phyloP scores from a whole-genome alignment of 2,113 vertebrate genomes.

The Indicator indicator region DNA sequence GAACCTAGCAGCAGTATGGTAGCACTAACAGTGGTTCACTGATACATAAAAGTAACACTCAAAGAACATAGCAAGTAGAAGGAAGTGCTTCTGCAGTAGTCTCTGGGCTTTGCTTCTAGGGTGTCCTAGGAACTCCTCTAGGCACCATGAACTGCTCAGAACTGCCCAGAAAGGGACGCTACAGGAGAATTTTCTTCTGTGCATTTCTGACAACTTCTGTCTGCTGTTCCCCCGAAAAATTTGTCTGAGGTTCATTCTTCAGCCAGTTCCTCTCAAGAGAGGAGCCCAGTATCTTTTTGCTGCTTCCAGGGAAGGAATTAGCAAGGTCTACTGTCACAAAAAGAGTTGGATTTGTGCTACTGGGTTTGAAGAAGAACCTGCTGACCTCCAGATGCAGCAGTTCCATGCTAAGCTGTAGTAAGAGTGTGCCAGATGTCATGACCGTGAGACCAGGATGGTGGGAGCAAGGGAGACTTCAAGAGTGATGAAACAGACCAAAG shows the following conservation, averaged over 20 bases:
- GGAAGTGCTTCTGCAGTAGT: background rate
- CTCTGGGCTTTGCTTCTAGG: background rate
- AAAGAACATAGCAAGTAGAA: background rate
- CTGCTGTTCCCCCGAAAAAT: background rate
- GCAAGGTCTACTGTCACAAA: background rate
- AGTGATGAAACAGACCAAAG: background rate
- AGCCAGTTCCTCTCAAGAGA: background rate
- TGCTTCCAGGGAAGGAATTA: background rate
- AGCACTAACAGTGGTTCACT: background rate
- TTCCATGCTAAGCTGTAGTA: background rate
- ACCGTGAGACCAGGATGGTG: background rate
- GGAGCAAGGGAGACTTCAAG: background rate
- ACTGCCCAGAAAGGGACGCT: background rate
- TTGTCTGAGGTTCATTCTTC: background rate
- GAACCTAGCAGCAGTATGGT: background rate
- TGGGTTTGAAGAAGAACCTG: background rate
- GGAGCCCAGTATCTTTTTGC: fast-evolving
- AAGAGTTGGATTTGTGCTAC: background rate
- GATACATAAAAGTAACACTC: background rate
- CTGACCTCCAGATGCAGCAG: background rate
- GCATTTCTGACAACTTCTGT: background rate
- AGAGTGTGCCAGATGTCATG: fast-evolving
- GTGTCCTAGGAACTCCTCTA: background rate
- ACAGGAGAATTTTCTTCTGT: background rate
- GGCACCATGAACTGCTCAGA: background rate